Evolutionary conservation across 2,113 vertebrate genomes (phyloP).

Genomic region (Notechis scutatus): DNA sequence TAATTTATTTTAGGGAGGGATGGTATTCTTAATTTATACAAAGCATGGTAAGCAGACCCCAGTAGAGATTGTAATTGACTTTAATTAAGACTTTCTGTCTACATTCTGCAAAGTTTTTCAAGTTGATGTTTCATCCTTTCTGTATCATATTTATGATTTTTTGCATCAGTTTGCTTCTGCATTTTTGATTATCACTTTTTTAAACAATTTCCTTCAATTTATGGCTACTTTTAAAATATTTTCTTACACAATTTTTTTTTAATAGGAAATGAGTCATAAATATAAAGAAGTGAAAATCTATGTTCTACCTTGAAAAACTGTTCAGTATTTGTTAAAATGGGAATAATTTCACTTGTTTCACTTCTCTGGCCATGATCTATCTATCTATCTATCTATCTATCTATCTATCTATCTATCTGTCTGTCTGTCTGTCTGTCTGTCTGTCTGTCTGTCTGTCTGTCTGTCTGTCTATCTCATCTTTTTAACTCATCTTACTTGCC

Average conservation of each 20-base stretch:
- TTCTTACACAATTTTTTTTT: neutral
- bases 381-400: neutral
- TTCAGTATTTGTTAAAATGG: neutral
- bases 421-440: no score
- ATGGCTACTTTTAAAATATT: neutral
- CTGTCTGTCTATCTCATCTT: neutral
- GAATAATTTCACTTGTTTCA: neutral
- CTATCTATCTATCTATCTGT: no score
- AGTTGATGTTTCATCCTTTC: neutral
- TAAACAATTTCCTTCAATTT: neutral
- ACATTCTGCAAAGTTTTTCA: neutral
- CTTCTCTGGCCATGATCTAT: neutral
- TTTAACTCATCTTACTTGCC: neutral
- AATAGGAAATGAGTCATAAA: neutral
- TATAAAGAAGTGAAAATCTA: neutral
- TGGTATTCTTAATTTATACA: neutral
- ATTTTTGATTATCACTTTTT: neutral
- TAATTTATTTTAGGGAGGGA: neutral
- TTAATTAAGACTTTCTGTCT: neutral
- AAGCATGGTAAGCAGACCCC: neutral
- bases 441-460: fast-evolving
- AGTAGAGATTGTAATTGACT: neutral
- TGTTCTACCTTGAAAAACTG: neutral
- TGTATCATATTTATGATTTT: neutral
- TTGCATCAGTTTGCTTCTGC: neutral